Conservation (phyloP, 2,888 invertebrate genomes). For the Stenotaenia linearis region DNA sequence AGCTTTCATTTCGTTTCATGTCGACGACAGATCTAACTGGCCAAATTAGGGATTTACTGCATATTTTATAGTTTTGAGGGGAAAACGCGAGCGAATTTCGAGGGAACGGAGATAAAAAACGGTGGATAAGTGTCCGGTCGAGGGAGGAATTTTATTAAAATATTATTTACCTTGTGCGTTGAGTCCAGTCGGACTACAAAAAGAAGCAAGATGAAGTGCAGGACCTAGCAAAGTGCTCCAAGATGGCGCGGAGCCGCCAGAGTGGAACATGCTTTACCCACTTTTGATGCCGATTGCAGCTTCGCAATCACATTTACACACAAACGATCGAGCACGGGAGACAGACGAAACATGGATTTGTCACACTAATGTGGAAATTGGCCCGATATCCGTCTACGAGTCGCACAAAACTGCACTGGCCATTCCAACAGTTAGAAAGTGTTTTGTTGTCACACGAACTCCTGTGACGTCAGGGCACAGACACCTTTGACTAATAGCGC, state of each 20-base stretch:
- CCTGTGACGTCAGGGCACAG: slow-evolving; percentile 32
- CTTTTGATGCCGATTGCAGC: not conserved
- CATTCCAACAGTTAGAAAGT: slow-evolving; percentile 17
- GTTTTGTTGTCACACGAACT: slow-evolving; percentile 36
- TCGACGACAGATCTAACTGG: not conserved
- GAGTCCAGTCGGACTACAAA: slow-evolving; percentile 31
- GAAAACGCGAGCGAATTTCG: not conserved
- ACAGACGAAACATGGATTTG: not conserved
- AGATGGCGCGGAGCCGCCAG: slow-evolving; percentile 37
- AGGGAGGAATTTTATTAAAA: too few relatives aligned
- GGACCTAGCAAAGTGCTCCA: slow-evolving; percentile 37
- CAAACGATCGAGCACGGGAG: not conserved
- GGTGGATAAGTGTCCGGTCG: too few relatives aligned
- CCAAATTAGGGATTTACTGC: not conserved
- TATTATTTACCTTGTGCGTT: slow-evolving; percentile 31
- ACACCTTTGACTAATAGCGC: slow-evolving; percentile 27
- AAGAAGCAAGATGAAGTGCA: slow-evolving; percentile 34
- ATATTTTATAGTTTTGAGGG: not conserved
- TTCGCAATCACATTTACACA: not conserved
- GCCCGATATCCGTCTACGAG: not conserved
- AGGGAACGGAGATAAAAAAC: too few relatives aligned
- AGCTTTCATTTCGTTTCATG: not conserved
- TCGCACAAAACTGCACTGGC: not conserved
- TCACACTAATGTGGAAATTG: not conserved
- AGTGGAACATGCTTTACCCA: slow-evolving; percentile 35